These are phyloP conservation scores for Cyprinella venusta DNA, from an alignment of 2,797 vertebrate genomes.

Conservation along the genomic window DNA sequence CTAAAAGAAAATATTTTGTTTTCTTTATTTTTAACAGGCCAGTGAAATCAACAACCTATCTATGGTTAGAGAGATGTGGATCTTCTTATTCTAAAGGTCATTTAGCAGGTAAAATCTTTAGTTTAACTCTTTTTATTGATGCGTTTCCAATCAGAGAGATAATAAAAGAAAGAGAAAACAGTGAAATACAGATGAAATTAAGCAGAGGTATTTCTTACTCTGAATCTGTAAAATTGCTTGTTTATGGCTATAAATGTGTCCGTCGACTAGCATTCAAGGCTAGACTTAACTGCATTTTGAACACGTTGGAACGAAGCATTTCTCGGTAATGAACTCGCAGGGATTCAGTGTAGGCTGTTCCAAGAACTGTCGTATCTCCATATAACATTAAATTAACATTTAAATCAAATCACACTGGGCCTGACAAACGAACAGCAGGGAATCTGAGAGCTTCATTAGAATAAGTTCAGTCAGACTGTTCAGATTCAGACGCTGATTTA, in stretches of 20 bases:
- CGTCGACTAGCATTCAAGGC: no score
- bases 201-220: no score
- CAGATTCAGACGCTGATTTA: conserved; percentile 8
- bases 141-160: no score
- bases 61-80: not conserved
- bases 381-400: conserved; percentile 4
- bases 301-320: not conserved
- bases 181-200: no score
- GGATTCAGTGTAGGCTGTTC: not conserved
- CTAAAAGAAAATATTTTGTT: not conserved
- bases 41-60: not conserved
- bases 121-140: no score
- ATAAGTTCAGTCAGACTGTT: not conserved
- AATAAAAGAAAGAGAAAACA: no score
- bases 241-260: not conserved
- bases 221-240: no score
- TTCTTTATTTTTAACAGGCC: not conserved
- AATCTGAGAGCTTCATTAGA: not conserved
- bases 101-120: not conserved
- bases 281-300: no score
- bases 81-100: not conserved
- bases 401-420: not conserved
- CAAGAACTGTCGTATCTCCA: not conserved
- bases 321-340: not conserved
- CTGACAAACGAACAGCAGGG: not conserved